Evolutionary conservation across 2,888 invertebrate species (phyloP).

Genomic region (Chloroclysta siterata): DNA sequence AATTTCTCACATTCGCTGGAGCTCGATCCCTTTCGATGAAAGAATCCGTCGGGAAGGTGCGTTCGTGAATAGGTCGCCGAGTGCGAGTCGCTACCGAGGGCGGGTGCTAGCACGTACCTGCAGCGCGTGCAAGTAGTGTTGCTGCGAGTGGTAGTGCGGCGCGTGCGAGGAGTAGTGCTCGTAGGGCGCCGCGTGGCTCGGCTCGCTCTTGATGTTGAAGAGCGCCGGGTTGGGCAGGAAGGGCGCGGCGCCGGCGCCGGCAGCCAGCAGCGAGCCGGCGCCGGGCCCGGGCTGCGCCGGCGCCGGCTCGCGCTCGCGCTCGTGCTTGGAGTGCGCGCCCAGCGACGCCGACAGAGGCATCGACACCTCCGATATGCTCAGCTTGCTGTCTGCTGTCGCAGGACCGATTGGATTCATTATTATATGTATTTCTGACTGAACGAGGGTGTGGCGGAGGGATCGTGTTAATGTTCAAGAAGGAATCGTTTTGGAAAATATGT

Average conservation of each 20-base stretch:
- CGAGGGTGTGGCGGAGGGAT: background rate
- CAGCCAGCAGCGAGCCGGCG: constrained; percentile 50
- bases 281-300: constrained; percentile 49
- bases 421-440: background rate
- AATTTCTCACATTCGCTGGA: too few relatives aligned
- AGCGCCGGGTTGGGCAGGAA: constrained; percentile 69
- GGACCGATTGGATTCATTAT: background rate
- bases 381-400: constrained; percentile 67
- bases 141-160: constrained; percentile 70
- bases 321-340: constrained; percentile 51
- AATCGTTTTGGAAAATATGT: too few relatives aligned
- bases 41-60: too few relatives aligned
- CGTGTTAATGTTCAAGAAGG: too few relatives aligned
- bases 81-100: background rate
- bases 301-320: constrained; percentile 13
- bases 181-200: constrained; percentile 61
- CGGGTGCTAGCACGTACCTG: constrained; percentile 46
- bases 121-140: constrained; percentile 84
- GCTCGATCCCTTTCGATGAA: background rate
- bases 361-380: constrained; percentile 77
- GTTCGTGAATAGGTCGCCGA: background rate
- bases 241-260: constrained; percentile 49
- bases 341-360: constrained; percentile 69
- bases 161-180: constrained; percentile 63
- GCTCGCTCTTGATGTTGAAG: constrained; percentile 81